Base-by-base conservation (phyloP, 2,113 vertebrate genomes). In the Phrynocephalus versicolor region DNA sequence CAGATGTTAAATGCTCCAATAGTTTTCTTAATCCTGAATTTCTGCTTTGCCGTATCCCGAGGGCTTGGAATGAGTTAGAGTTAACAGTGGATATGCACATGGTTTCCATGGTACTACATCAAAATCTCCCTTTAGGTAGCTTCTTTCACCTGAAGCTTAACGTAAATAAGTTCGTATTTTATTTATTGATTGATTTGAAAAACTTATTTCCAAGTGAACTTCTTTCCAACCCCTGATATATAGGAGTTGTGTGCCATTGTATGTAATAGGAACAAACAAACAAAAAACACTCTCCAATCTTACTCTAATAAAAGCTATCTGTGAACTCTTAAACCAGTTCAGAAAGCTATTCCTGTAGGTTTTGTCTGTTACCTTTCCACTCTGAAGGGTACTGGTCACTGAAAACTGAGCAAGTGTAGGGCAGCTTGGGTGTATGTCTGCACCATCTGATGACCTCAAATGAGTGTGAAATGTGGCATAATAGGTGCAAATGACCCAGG, bases 371-470 rank as follows among this genome's bases (percentile, higher is more conserved):
- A 41, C 19, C 45, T 33, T 25, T 76, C 57, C 51, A 25, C 37
- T 51, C 37, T 30, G 27, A 62, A 8, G 25, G 41, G 14, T 7
- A 67, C 73, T 58, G 71, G 72, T 19, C 79, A 58, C 13, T 73
- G 79, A 33, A 82, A 69, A 58, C 62, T 55, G 60, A 87, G 23
- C 58, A 58, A 90, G 93, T 88, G 90, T 85, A 92, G 92, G 88
- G 90, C 94, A 84, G 92, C 82, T 77, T 91, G 89, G 93, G 91
- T 86, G 27, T 77, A 76, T 51, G 69, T 72, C 83, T 79, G 37
- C 90, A 92, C 93, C 89, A 92, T 94, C 93, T 92, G 94, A 95
- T 95, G 91, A 87, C 83, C 30, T 33, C 27, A 73, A 83, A 80
- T 69, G 35, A 82, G 65, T 55, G 73, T 76, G 86, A 79, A 83